Evolutionary conservation across 1,140 invertebrate genomes (phyloP), one percentile per base, ranked within the genome.

Genomic region (Charaxes varanes): DNA sequence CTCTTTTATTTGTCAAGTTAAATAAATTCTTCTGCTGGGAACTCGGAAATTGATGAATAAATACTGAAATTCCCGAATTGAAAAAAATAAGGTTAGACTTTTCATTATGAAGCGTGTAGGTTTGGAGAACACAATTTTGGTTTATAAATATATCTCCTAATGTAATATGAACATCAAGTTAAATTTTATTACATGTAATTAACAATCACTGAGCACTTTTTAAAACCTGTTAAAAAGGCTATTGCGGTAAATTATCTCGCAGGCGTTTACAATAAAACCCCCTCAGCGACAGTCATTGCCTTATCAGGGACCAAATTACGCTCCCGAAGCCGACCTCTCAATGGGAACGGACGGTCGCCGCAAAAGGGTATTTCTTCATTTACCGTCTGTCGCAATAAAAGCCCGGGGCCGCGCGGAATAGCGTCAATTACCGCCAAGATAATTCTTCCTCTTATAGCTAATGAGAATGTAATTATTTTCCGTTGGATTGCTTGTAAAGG

Each of bases 361-460:
- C 33, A 37, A 34, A 44, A 44, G 33, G 34, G 41, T 37, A 34
- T 44, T 37, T 44, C 33, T 44, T 44, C 33, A 37, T 44, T 44
- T 44, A 37, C 13, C 37, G 19, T 12, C 37, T 19, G 41, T 11
- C 34, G 35, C 27, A 44, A 44, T 44, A 44, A 44, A 42, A 28
- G 17, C 37, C 41, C 21, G 13, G 13, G 41, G 26, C 18, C 22
- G 26, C 27, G 19, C 26, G 21, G 14, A 44, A 44, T 37, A 34
- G 27, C 18, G 33, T 27, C 33, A 31, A 44, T 44, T 37, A 44
- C 41, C 24, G 35, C 17, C 37, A 40, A 36, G 41, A 44, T 44
- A 44, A 44, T 34, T 34, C 32, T 44, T 36, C 22, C 23, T 34
- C 14, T 23, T 17, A 18, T 26, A 40, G 31, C 21, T 44, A 37